These are phyloP conservation scores for Lathamus discolor DNA, from an alignment of 2,113 vertebrate species.

Conservation along the genomic window DNA sequence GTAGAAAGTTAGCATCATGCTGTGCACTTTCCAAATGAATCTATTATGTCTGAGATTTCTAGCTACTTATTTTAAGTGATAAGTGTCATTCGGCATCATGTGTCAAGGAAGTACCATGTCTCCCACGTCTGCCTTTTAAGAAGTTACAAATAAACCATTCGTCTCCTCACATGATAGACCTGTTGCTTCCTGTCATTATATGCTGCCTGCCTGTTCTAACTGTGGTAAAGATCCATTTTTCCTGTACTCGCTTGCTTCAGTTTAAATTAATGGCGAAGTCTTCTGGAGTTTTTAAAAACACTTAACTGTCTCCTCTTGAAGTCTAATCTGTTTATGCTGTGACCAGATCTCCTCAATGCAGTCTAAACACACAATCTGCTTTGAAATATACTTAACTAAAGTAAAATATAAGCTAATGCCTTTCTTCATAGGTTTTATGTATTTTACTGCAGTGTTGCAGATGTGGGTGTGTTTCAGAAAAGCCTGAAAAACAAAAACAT, in stretches of 20 bases:
- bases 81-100: slow-evolving; percentile 25
- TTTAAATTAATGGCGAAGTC: background rate
- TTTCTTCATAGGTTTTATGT: background rate
- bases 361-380: slow-evolving; percentile 25
- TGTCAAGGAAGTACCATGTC: slow-evolving; percentile 41
- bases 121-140: slow-evolving; percentile 50
- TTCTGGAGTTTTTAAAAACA: slow-evolving; percentile 2
- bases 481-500: slow-evolving; percentile 26
- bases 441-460: background rate
- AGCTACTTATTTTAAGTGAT: slow-evolving; percentile 40
- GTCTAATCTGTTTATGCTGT: slow-evolving; percentile 17
- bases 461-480: background rate
- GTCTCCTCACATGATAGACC: slow-evolving; percentile 36
- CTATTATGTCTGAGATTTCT: slow-evolving; percentile 39
- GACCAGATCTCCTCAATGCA: slow-evolving; percentile 23
- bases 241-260: background rate
- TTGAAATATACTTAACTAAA: slow-evolving; percentile 8
- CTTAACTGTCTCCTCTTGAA: background rate
- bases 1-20: background rate
- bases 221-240: background rate
- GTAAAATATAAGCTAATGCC: background rate
- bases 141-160: slow-evolving; percentile 54
- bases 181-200: slow-evolving; percentile 43
- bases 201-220: background rate
- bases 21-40: slow-evolving; percentile 28